Conservation (phyloP, 2,113 vertebrate species). For the Pungitius pungitius region DNA sequence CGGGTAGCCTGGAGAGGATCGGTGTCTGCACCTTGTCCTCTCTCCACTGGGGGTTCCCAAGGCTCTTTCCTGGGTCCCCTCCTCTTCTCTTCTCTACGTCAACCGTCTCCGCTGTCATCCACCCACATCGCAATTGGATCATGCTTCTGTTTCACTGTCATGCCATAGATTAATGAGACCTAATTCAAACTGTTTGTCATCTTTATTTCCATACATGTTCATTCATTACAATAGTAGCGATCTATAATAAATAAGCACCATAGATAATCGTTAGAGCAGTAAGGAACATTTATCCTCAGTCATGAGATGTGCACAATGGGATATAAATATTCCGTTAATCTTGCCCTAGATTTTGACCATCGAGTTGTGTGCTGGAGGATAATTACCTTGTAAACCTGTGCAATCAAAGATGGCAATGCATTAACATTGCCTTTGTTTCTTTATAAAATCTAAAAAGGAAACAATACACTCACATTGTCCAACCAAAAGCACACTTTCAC, state of each 20-base stretch:
- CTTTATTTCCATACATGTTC: constrained; percentile 68
- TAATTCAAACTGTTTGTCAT: constrained; percentile 13
- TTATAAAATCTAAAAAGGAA: constrained; percentile 27
- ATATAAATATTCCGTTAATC: constrained; percentile 26
- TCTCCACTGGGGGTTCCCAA: no score
- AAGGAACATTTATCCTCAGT: constrained; percentile 44
- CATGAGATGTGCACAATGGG: constrained; percentile 17
- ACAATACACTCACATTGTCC: constrained; percentile 44
- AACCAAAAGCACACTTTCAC: constrained; percentile 45
- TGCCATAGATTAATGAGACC: not conserved
- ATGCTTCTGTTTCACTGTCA: not conserved
- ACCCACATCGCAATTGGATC: not conserved
- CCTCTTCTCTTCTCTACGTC: no score
- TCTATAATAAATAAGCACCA: constrained; percentile 75
- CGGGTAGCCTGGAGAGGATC: no score
- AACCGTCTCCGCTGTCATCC: no score
- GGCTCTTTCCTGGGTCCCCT: no score
- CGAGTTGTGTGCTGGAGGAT: constrained; percentile 4
- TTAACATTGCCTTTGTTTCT: constrained; percentile 22
- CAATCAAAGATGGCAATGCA: constrained; percentile 7
- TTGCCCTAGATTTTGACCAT: constrained; percentile 25
- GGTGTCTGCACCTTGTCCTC: no score
- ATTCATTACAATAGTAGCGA: constrained; percentile 67
- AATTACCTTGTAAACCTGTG: constrained; percentile 48
- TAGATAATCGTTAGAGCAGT: constrained; percentile 55